Evolutionary conservation across 2,888 invertebrate genomes (phyloP).

Genomic region (Dione vanillae): DNA sequence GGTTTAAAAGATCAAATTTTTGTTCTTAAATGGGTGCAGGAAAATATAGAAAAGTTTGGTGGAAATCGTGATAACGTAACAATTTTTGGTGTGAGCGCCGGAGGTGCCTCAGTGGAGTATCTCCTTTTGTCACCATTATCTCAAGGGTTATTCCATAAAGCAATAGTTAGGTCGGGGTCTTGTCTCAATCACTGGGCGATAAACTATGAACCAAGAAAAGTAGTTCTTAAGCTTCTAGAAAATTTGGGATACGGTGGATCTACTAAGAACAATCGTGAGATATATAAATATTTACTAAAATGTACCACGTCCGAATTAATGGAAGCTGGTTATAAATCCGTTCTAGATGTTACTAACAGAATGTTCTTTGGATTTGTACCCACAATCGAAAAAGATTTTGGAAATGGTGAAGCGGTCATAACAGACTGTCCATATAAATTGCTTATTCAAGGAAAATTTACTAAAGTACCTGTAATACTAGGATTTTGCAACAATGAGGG

Average conservation of each 20-base stretch:
- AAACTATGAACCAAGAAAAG: constrained; percentile 53
- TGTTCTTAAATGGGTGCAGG: constrained; percentile 66
- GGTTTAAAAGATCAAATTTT: constrained; percentile 68
- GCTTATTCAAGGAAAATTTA: constrained; percentile 63
- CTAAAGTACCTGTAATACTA: constrained; percentile 72
- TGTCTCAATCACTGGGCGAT: constrained; percentile 62
- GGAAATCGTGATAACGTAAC: constrained; percentile 65
- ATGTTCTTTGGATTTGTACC: constrained; percentile 62
- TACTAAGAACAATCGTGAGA: constrained; percentile 48
- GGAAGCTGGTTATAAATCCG: constrained; percentile 47
- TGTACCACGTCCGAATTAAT: constrained; percentile 48
- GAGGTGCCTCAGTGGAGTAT: constrained; percentile 62
- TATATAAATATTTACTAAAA: constrained; percentile 53
- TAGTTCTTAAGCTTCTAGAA: constrained; percentile 52
- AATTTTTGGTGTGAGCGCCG: constrained; percentile 64
- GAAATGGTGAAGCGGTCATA: constrained; percentile 55
- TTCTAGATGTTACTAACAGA: constrained; percentile 47
- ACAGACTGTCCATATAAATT: constrained; percentile 65
- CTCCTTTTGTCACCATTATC: constrained; percentile 58
- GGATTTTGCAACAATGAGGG: constrained; percentile 80
- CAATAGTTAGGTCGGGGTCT: constrained; percentile 65
- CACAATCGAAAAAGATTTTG: constrained; percentile 61
- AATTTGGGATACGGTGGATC: constrained; percentile 55
- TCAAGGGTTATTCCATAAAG: constrained; percentile 64
- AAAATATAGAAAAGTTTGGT: constrained; percentile 61